These are phyloP conservation scores for Lasioglossum baleicum DNA, from an alignment of 1,140 invertebrate genomes.

Conservation along the genomic window DNA sequence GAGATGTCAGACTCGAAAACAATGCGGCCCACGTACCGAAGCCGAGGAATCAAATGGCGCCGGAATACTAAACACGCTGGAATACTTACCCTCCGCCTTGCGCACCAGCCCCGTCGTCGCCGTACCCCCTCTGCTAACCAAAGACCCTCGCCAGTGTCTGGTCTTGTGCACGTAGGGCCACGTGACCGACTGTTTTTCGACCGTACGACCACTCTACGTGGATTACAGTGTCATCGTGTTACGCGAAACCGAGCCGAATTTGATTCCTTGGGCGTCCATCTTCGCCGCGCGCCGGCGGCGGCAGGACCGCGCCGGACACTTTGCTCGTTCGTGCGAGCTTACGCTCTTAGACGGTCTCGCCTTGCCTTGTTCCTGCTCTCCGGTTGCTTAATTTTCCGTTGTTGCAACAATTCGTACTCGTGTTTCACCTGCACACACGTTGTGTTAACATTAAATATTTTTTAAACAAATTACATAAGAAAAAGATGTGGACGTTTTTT, in stretches of 20 bases:
- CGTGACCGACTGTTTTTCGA: slow-evolving; percentile 55
- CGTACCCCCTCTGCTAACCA: not conserved
- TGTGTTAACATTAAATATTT: no score
- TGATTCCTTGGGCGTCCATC: not conserved
- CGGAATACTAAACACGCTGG: slow-evolving; percentile 61
- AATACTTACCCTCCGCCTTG: slow-evolving; percentile 48
- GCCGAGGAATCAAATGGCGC: slow-evolving; percentile 64
- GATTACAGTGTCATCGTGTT: slow-evolving; percentile 9
- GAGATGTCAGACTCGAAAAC: slow-evolving; percentile 65
- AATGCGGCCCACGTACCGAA: slow-evolving; percentile 63
- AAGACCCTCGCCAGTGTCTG: not conserved
- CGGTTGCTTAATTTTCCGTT: no score
- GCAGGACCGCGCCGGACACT: no score
- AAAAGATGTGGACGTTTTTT: no score
- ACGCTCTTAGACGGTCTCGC: no score
- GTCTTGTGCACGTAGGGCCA: slow-evolving; percentile 50
- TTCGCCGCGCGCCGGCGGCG: no score
- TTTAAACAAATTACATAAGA: no score
- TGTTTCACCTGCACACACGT: no score
- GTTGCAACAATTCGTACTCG: no score
- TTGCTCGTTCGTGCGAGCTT: no score
- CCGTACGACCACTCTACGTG: slow-evolving; percentile 28
- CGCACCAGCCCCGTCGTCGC: not conserved
- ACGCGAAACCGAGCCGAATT: not conserved
- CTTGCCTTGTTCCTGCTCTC: no score